Conservation (phyloP, 2,797 vertebrate species). For the Glyptemys insculpta region DNA sequence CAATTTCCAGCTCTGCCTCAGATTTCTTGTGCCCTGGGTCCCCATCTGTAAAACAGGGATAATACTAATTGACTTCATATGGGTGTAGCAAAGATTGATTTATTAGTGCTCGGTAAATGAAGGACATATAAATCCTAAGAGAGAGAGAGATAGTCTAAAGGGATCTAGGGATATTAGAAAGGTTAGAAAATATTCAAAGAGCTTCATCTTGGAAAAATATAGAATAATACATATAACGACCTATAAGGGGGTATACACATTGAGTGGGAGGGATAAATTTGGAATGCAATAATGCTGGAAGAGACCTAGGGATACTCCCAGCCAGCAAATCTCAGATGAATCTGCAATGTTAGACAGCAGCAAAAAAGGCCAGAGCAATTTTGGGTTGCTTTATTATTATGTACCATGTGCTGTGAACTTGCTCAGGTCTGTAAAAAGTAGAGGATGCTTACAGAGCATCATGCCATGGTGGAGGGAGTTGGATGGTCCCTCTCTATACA, state of each 20-base stretch:
- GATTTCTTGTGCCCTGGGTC: background rate
- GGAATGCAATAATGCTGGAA: background rate
- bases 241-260: background rate
- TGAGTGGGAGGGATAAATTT: background rate
- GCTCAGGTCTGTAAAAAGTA: background rate
- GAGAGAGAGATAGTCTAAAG: background rate
- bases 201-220: background rate
- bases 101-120: background rate
- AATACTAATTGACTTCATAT: background rate
- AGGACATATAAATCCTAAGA: background rate
- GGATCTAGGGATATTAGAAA: background rate
- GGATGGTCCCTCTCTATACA: background rate
- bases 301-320: background rate
- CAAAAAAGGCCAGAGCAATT: background rate
- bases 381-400: background rate
- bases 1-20: background rate
- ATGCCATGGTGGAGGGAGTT: background rate
- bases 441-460: background rate
- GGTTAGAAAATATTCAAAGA: background rate
- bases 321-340: background rate
- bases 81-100: constrained; percentile 2
- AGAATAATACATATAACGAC: background rate
- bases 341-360: background rate
- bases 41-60: background rate
- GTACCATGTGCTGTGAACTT: background rate